Evolutionary conservation across 1,140 invertebrate species (phyloP).

Genomic region (Hyphantria cunea): DNA sequence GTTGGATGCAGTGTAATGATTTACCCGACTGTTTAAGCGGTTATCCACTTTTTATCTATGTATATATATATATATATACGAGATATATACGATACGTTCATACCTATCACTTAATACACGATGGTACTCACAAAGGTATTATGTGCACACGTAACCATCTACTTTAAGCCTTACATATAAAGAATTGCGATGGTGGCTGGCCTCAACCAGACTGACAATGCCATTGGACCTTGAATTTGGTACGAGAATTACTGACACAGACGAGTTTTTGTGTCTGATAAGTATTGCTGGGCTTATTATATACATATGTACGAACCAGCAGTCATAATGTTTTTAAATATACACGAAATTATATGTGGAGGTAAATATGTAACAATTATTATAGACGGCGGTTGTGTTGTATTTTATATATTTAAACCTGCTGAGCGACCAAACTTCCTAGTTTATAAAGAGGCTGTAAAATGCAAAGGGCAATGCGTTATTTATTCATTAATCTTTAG

Average conservation of each 20-base stretch:
- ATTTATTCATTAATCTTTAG: constrained; percentile 3
- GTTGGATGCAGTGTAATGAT: no score
- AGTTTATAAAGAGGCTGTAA: constrained; percentile 49
- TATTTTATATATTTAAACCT: constrained; percentile 39
- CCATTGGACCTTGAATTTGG: constrained; percentile 59
- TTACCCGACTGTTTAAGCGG: no score
- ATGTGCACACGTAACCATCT: constrained; percentile 7
- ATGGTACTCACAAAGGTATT: not conserved
- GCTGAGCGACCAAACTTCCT: constrained; percentile 30
- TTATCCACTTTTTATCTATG: no score
- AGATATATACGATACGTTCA: no score
- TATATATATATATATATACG: no score
- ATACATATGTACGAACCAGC: constrained; percentile 39
- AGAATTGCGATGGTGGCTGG: constrained; percentile 34
- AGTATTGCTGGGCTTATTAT: constrained; percentile 48
- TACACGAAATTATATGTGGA: constrained; percentile 16
- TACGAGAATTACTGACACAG: constrained; percentile 48
- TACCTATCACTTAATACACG: no score
- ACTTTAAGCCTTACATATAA: constrained; percentile 14
- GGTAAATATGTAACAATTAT: constrained; percentile 30
- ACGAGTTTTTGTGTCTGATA: constrained; percentile 63
- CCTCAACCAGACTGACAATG: constrained; percentile 47
- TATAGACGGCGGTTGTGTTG: constrained; percentile 24
- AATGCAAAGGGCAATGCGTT: constrained; percentile 59
- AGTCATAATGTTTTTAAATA: constrained; percentile 47